phyloP scores from a whole-genome alignment of 2,888 invertebrate species.

The Tillus elongatus region DNA sequence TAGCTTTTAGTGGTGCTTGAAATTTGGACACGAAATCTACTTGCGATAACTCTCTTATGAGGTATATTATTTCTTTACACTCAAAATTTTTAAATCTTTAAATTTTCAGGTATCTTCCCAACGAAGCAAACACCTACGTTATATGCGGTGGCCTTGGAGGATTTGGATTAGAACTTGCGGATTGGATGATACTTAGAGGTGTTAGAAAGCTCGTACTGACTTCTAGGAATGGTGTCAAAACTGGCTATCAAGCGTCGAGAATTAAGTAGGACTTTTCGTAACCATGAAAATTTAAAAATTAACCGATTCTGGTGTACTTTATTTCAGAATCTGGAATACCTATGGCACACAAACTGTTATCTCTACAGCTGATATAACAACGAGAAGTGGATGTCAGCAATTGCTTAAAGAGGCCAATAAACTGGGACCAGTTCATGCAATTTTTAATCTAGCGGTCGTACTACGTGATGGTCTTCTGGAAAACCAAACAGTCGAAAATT shows the following conservation, averaged over 20 bases:
- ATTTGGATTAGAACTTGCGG: slow-evolving; percentile 80
- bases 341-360: slow-evolving; percentile 60
- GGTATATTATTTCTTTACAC: too few species aligned
- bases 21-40: too few species aligned
- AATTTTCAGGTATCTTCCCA: slow-evolving; percentile 18
- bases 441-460: slow-evolving; percentile 82
- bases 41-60: too few species aligned
- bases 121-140: slow-evolving; percentile 48
- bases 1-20: too few species aligned
- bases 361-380: slow-evolving; percentile 61
- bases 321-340: slow-evolving; percentile 54
- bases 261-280: slow-evolving; percentile 51
- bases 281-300: too few species aligned
- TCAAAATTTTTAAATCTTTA: too few species aligned
- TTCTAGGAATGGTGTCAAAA: slow-evolving; percentile 68
- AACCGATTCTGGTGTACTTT: too few species aligned
- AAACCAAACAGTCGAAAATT: slow-evolving; percentile 63
- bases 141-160: slow-evolving; percentile 81
- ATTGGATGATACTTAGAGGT: slow-evolving; percentile 78
- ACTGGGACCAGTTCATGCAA: slow-evolving; percentile 65
- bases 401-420: slow-evolving; percentile 54
- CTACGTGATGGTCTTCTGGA: slow-evolving; percentile 64
- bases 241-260: slow-evolving; percentile 72
- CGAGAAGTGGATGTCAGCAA: slow-evolving; percentile 54
- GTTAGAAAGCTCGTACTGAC: slow-evolving; percentile 70